A percentile compares a stretch with the other conserved stretches of the same genome.
phyloP scores from a whole-genome alignment of 2,888 invertebrate genomes.

The Syritta pipiens region DNA sequence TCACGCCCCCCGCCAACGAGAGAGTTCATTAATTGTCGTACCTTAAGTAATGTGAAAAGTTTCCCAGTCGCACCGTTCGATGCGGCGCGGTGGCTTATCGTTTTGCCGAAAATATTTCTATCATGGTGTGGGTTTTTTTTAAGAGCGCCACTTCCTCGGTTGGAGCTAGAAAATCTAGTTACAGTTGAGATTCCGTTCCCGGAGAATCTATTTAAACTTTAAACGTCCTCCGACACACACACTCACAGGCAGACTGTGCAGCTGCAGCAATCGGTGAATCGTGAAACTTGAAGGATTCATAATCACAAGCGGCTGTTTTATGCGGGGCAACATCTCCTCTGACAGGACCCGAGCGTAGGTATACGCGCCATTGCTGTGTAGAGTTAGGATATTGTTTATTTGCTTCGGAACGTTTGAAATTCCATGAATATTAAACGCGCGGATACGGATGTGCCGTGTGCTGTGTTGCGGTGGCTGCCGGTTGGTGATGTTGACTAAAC shows the following conservation, averaged over 20 bases:
- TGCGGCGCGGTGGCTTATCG: constrained; percentile 7
- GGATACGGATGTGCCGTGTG: constrained; percentile 30
- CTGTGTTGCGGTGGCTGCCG: background rate
- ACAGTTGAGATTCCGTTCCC: constrained; percentile 23
- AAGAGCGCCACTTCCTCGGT: background rate
- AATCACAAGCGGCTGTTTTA: constrained; percentile 30
- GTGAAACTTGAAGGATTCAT: constrained; percentile 49
- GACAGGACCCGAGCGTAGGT: constrained; percentile 4
- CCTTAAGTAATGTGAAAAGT: constrained; percentile 48
- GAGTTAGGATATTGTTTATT: constrained; percentile 64
- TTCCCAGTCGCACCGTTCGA: constrained; percentile 1
- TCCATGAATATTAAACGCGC: constrained; percentile 63
- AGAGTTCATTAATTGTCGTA: constrained; percentile 52
- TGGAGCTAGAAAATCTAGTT: constrained; percentile 2
- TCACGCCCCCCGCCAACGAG: background rate
- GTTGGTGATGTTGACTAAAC: constrained; percentile 42
- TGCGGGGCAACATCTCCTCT: background rate
- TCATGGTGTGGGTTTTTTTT: background rate
- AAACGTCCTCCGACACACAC: background rate
- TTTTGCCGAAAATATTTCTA: constrained; percentile 32
- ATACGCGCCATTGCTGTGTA: background rate
- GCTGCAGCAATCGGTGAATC: constrained; percentile 35
- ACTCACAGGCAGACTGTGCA: background rate
- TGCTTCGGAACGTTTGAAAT: constrained; percentile 62
- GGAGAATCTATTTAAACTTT: constrained; percentile 47